phyloP scores from a whole-genome alignment of 2,888 invertebrate species.

The Abrostola tripartita region DNA sequence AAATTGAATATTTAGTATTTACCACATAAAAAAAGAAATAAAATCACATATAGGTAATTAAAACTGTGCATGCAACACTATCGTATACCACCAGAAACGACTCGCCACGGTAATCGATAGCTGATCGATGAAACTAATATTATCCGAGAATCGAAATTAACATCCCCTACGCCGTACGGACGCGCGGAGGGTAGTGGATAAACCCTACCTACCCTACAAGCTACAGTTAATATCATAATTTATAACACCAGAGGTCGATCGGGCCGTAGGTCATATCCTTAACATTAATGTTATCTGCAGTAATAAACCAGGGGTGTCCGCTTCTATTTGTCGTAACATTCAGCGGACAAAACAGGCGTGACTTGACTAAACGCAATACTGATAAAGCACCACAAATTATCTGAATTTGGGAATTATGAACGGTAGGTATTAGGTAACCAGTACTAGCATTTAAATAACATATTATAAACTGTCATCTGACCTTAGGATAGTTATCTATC shows the following conservation, averaged over 20 bases:
- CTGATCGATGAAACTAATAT: no score
- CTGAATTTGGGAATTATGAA: slow-evolving; percentile 32
- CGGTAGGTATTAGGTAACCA: slow-evolving; percentile 18
- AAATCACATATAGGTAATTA: no score
- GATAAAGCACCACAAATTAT: slow-evolving; percentile 29
- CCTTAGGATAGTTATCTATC: not conserved
- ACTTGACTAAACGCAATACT: slow-evolving; percentile 32
- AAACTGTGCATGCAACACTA: no score
- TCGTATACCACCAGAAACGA: no score
- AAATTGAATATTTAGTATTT: no score
- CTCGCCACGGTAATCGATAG: no score
- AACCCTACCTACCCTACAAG: no score
- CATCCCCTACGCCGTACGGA: no score
- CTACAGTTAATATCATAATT: slow-evolving; percentile 65
- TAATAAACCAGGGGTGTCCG: slow-evolving; percentile 66
- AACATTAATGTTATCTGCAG: slow-evolving; percentile 72
- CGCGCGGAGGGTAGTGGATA: no score
- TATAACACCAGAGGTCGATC: slow-evolving; percentile 62
- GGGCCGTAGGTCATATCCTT: slow-evolving; percentile 70
- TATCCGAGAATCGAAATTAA: no score
- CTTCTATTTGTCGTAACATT: slow-evolving; percentile 67
- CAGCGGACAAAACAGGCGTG: slow-evolving; percentile 50
- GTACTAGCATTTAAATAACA: not conserved
- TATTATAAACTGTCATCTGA: not conserved
- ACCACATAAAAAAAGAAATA: no score